Conservation (phyloP, 1,140 invertebrate genomes). For the Hypsibius dujardini region DNA sequence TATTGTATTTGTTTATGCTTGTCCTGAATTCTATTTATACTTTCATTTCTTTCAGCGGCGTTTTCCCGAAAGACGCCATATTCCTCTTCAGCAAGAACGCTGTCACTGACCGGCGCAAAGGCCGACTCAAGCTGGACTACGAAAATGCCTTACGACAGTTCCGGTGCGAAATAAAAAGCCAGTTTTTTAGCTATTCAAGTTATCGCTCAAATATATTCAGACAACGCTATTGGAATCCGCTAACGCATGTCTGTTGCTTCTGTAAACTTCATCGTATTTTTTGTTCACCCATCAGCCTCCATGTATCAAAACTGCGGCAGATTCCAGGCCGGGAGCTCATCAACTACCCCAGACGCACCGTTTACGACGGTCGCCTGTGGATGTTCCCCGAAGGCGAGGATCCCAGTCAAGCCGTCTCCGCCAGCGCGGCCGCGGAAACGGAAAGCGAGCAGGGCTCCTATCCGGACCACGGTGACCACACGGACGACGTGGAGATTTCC, state of each 20-base stretch:
- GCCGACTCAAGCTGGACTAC: slow-evolving; percentile 6
- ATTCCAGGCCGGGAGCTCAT: not conserved
- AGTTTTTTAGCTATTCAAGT: not conserved
- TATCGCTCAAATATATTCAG: not conserved
- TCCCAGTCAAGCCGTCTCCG: not conserved
- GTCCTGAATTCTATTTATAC: not conserved
- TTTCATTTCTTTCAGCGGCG: not conserved
- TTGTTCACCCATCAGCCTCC: not conserved
- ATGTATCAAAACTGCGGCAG: not conserved
- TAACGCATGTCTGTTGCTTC: not conserved
- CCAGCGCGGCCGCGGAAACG: not conserved
- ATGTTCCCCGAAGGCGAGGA: slow-evolving; percentile 10
- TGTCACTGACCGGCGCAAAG: not conserved
- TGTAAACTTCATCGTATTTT: not conserved
- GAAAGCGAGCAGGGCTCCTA: not conserved
- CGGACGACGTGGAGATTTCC: not conserved
- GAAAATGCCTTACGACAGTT: slow-evolving; percentile 7
- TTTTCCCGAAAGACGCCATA: slow-evolving; percentile 10
- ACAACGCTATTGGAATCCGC: not conserved
- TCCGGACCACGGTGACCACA: not conserved
- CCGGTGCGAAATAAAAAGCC: slow-evolving; percentile 1
- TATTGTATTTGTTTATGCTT: not conserved
- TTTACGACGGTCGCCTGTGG: slow-evolving; percentile 2
- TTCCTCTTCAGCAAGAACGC: not conserved
- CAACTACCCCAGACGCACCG: not conserved